Evolutionary conservation across 2,113 vertebrate genomes (phyloP), one percentile per base, ranked within the genome.

Genomic region (Noturus placidus): DNA sequence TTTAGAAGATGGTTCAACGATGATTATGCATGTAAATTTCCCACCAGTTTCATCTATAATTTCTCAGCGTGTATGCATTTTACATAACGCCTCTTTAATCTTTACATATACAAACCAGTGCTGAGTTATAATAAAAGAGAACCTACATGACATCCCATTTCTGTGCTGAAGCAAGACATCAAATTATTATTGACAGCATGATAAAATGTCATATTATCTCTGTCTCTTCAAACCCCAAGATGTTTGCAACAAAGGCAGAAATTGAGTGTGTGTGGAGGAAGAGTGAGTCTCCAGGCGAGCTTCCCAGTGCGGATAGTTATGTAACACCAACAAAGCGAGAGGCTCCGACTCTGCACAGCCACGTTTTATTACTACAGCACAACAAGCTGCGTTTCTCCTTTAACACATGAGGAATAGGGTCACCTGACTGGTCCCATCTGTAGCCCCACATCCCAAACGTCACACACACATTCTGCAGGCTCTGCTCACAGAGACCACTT

Each of bases 261-360:
- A 82, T 30, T 56, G 15, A 20, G 78, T 81, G 78, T 57, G 30
- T 80, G 78, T 81, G 72, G 69, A 76, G 72, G 52, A 87, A 30
- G 56, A 30, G 82, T 22, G 38, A 82, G 57, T 78, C 78, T 67
- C 54, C 20, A 72, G 76, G 82, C 87, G 76, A 86, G 56, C 84
- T 90, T 56, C 84, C 84, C 79, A 81, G 69, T 85, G 86, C 20
- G 77, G 78, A 83, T 86, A 77, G 56, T 90, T 90, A 90, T 81
- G 54, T 84, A 88, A 88, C 77, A 67, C 83, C 38, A 76, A 63
- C 85, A 83, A 87, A 85, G 82, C 56, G 54, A 52, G 42, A 76
- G 38, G 76, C 61, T 82, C 50, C 35, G 30, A 63, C 33, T 89
- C 72, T 63, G 33, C 74, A 87, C 42, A 86, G 50, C 35, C 50